Conservation (phyloP, 2,113 vertebrate genomes). For the Epinephelus moara region DNA sequence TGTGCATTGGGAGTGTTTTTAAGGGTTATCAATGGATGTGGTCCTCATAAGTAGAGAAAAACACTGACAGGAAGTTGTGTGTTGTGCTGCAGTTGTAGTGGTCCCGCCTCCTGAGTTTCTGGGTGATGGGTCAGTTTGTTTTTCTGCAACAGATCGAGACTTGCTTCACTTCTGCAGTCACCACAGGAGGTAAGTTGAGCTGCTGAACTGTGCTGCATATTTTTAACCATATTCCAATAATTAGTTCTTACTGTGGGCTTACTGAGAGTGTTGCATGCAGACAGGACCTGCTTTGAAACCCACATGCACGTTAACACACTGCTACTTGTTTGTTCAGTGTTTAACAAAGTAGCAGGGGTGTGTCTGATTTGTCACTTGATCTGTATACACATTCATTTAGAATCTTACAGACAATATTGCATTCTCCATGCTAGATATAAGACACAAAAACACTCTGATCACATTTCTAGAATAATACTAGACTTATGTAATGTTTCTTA, state of each 20-base stretch:
- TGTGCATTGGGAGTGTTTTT: neutral
- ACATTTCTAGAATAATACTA: neutral
- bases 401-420: neutral
- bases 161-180: conserved; percentile 13
- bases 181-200: conserved; percentile 17
- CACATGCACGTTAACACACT: neutral
- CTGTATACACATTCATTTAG: neutral
- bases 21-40: neutral
- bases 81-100: neutral
- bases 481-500: neutral
- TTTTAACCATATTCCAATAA: neutral
- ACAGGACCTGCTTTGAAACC: neutral
- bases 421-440: neutral
- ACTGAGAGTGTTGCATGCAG: neutral
- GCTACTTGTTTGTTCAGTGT: neutral
- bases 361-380: neutral
- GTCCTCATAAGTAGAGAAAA: neutral
- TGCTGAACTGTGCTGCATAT: neutral
- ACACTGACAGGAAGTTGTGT: neutral
- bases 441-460: neutral
- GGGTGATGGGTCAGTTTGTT: neutral
- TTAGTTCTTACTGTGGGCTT: neutral
- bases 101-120: conserved; percentile 2
- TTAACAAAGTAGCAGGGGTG: neutral
- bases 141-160: neutral